phyloP scores from a whole-genome alignment of 2,113 vertebrate genomes.

The Cavia porcellus region DNA sequence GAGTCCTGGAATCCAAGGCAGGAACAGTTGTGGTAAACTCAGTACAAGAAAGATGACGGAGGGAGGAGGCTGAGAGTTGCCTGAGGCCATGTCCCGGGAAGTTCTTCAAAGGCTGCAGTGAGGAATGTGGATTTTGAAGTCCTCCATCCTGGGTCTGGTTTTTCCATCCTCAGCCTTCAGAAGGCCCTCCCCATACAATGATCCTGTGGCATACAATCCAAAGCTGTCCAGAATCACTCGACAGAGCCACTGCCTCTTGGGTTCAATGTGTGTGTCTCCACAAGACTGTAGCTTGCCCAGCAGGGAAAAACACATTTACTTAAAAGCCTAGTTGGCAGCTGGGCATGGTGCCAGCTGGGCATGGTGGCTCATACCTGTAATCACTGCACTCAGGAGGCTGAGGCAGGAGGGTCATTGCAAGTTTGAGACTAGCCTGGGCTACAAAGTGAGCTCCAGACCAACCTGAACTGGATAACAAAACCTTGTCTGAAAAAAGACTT shows the following conservation, averaged over 20 bases:
- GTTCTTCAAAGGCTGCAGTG: too few relatives aligned
- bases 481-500: too few relatives aligned
- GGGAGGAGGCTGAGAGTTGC: accelerated
- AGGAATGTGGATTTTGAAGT: not conserved
- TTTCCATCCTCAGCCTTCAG: not conserved
- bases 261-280: not conserved
- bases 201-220: accelerated
- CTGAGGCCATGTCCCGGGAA: too few relatives aligned
- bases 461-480: too few relatives aligned
- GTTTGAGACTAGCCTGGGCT: too few relatives aligned
- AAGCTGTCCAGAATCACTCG: accelerated
- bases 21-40: not conserved
- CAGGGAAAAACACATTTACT: not conserved
- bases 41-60: accelerated
- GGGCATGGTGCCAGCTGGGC: too few relatives aligned
- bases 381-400: too few relatives aligned
- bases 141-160: not conserved
- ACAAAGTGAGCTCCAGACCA: too few relatives aligned
- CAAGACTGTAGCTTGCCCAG: not conserved
- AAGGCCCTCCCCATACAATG: accelerated
- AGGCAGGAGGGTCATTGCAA: too few relatives aligned
- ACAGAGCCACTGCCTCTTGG: accelerated
- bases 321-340: not conserved
- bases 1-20: not conserved
- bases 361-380: too few relatives aligned